These are phyloP conservation scores for Natator depressus DNA, from an alignment of 2,113 vertebrate species.

Conservation along the genomic window DNA sequence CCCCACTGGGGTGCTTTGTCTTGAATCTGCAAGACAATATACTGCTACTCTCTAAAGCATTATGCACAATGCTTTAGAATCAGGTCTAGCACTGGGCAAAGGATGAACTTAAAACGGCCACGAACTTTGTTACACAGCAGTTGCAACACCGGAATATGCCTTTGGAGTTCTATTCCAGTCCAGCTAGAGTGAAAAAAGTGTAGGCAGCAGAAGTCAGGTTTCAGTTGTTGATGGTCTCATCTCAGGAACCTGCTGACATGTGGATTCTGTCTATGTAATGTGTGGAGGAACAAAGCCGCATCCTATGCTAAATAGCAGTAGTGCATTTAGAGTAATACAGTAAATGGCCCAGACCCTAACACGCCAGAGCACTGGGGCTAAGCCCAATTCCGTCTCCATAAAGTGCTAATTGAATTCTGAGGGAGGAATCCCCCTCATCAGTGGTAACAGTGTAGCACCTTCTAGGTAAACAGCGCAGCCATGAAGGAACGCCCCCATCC, in stretches of 20 bases:
- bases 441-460: too few relatives aligned
- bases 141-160: neutral
- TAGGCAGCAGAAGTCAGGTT: neutral
- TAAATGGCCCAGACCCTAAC: neutral
- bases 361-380: neutral
- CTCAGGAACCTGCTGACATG: neutral
- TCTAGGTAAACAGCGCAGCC: too few relatives aligned
- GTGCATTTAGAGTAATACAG: neutral
- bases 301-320: neutral
- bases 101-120: neutral
- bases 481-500: too few relatives aligned
- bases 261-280: accelerated
- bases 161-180: neutral
- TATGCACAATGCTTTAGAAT: neutral
- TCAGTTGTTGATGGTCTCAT: accelerated
- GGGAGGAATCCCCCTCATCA: too few relatives aligned
- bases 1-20: neutral
- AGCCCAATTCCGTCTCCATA: neutral
- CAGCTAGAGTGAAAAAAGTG: too few relatives aligned
- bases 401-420: too few relatives aligned
- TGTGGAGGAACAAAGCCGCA: neutral
- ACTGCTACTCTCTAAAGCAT: neutral
- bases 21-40: too few relatives aligned
- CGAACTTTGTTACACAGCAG: neutral
- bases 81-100: neutral